These are phyloP conservation scores for Scelioninae gen. 1 DNA, from an alignment of 2,888 invertebrate species.

Conservation along the genomic window DNA sequence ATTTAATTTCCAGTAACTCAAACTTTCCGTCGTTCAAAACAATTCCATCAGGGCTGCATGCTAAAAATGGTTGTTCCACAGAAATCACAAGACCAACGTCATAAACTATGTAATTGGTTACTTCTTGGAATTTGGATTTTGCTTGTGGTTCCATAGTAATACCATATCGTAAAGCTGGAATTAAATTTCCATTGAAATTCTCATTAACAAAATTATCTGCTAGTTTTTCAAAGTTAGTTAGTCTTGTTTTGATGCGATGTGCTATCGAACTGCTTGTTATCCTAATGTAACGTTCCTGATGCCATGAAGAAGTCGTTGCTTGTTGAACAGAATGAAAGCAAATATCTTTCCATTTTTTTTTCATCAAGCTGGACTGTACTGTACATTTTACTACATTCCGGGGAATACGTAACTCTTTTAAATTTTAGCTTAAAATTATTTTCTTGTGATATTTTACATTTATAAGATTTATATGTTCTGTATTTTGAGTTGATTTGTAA, in stretches of 20 bases:
- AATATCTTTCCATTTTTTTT: too few species aligned
- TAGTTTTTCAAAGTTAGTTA: constrained; percentile 16
- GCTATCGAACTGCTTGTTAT: constrained; percentile 24
- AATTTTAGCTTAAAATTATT: too few species aligned
- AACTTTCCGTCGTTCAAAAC: constrained; percentile 30
- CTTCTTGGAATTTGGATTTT: not conserved
- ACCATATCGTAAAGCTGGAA: not conserved
- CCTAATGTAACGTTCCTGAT: not conserved
- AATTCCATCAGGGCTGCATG: constrained; percentile 49
- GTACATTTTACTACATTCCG: too few species aligned
- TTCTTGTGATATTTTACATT: too few species aligned
- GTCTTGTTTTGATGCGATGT: constrained; percentile 20
- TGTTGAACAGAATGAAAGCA: too few species aligned
- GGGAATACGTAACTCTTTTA: too few species aligned
- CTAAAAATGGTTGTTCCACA: constrained; percentile 38
- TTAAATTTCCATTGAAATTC: constrained; percentile 7
- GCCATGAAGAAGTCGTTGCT: too few species aligned
- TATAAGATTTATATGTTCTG: too few species aligned
- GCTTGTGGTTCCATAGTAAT: not conserved
- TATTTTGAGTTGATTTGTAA: too few species aligned
- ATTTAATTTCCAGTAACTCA: constrained; percentile 16
- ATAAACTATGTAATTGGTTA: not conserved
- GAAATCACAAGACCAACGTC: constrained; percentile 8
- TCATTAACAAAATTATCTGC: not conserved
- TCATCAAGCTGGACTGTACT: too few species aligned